These are phyloP conservation scores for Penelope pileata DNA, from an alignment of 2,113 vertebrate genomes.

Conservation along the genomic window DNA sequence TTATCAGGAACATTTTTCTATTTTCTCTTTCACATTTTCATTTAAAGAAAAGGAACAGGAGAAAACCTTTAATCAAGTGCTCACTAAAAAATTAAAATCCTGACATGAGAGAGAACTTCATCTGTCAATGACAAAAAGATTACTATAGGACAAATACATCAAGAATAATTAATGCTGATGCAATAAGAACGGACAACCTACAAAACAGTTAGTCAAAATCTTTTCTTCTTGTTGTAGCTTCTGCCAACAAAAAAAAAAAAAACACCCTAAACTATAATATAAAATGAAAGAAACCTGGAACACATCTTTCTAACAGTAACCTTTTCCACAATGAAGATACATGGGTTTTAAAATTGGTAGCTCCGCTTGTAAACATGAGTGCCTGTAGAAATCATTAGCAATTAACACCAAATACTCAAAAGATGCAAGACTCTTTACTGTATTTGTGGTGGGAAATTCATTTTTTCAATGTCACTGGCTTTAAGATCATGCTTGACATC, in stretches of 20 bases:
- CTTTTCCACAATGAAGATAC: background rate
- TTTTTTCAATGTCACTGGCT: constrained; percentile 2
- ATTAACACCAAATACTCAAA: background rate
- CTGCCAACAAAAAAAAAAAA: background rate
- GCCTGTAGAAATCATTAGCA: constrained; percentile 1
- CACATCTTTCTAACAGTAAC: background rate
- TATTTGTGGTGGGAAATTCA: background rate
- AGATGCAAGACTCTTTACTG: background rate
- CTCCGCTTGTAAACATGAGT: background rate
- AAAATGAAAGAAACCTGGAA: background rate
- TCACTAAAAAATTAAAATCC: constrained; percentile 48
- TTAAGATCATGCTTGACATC: background rate
- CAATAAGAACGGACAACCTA: constrained; percentile 40
- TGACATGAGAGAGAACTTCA: constrained; percentile 28
- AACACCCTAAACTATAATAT: background rate
- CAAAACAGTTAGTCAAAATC: constrained; percentile 37
- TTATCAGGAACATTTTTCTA: background rate
- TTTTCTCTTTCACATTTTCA: constrained; percentile 18
- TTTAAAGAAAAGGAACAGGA: constrained; percentile 20
- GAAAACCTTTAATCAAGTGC: constrained; percentile 36
- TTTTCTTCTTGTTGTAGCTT: background rate
- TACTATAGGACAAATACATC: constrained; percentile 38
- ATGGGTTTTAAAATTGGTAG: background rate
- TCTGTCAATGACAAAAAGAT: constrained; percentile 45
- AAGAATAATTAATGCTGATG: constrained; percentile 55